Conservation (phyloP, 2,797 vertebrate genomes). For the Onychomys leucogaster region DNA sequence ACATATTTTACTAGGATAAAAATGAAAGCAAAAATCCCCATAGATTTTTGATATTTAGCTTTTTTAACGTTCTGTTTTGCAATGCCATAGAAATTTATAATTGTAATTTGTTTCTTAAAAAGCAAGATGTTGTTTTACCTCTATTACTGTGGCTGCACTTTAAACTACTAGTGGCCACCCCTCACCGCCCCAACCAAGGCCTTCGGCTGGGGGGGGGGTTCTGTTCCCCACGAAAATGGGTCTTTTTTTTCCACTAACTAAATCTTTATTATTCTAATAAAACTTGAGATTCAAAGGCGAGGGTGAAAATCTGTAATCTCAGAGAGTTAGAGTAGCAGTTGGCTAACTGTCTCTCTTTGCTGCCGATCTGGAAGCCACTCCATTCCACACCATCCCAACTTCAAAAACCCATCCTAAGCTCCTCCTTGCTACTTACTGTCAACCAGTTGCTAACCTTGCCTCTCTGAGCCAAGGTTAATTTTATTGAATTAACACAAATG, state of each 20-base stretch:
- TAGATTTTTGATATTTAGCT: not conserved
- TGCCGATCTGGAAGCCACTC: not conserved
- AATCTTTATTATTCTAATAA: not conserved
- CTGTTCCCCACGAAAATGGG: not conserved
- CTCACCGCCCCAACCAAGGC: no score
- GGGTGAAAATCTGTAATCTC: not conserved
- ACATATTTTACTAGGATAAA: not conserved
- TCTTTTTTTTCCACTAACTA: not conserved
- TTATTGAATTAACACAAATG: not conserved
- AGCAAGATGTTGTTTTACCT: not conserved
- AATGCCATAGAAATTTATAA: slow-evolving; percentile 63
- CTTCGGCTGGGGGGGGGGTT: not conserved
- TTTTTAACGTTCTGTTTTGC: slow-evolving; percentile 42
- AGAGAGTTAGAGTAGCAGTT: not conserved
- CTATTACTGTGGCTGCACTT: not conserved
- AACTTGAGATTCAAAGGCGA: not conserved
- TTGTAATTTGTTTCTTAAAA: slow-evolving; percentile 58
- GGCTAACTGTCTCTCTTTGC: not conserved
- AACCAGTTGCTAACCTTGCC: not conserved
- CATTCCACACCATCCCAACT: not conserved
- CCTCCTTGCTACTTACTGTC: not conserved
- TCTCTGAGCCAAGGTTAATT: not conserved
- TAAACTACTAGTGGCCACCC: not conserved
- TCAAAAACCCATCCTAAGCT: not conserved
- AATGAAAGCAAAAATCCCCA: not conserved